Evolutionary conservation across 23 tunicate species (phyloP), one percentile per base, ranked within the genome.

Genomic region (Halocynthia aurantium): DNA sequence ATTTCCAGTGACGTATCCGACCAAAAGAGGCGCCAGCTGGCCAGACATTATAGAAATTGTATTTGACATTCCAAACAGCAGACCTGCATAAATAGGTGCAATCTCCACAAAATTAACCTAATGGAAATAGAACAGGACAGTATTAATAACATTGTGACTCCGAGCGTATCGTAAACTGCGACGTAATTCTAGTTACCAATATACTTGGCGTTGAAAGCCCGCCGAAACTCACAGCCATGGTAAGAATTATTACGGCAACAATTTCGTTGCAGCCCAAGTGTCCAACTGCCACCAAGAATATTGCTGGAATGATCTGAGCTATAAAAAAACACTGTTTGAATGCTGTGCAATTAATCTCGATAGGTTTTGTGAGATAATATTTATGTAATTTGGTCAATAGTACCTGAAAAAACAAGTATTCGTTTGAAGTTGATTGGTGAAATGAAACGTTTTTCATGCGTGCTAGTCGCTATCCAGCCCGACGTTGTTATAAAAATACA

Each of bases 241-340:
- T 69, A 12, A 84, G 62, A 31, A 84, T 68, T 0, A 69, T 12
- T 44, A 84, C 57, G 7, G 87, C 78, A 31, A 77, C 81, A 15
- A 76, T 82, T 31, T 68, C 82, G 69, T 77, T 77, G 52, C 87
- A 84, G 6, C 87, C 87, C 17, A 76, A 55, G 69, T 84, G 81
- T 8, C 87, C 87, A 40, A 80, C 87, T 19, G 82, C 75, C 7
- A 84, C 74, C 52, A 84, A 71, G 56, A 76, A 84, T 6, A 84
- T 52, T 20, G 82, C 82, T 10, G 87, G 87, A 21, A 84, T 82
- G 82, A 84, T 78, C 60, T 84, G 87, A 64, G 87, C 87, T 84
- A 31, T 8, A 22, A 10, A 82, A 5, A 11, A 49, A 5, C 12
- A 15, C 20, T 22, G 12, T 18, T 5, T 18, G 12, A 67, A 0